Evolutionary conservation across 2,113 vertebrate genomes (phyloP).

Genomic region (Engystomops pustulosus): DNA sequence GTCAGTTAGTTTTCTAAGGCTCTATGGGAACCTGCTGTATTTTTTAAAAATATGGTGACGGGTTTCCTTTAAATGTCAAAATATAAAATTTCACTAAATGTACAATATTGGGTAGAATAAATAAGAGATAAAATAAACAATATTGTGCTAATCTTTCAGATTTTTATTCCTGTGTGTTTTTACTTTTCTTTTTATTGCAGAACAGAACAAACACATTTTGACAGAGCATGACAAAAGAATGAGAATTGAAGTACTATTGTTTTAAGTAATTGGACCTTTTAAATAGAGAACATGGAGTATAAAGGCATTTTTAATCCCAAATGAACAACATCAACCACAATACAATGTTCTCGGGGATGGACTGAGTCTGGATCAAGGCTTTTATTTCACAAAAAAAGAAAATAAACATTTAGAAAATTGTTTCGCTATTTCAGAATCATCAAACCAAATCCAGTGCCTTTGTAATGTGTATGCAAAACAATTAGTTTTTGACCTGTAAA

Average conservation of each 20-base stretch:
- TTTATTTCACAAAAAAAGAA: conserved; percentile 29
- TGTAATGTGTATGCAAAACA: conserved; percentile 25
- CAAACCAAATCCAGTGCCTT: conserved; percentile 34
- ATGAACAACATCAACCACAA: conserved; percentile 38
- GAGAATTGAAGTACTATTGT: conserved; percentile 21
- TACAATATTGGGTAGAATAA: neutral
- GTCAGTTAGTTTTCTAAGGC: no score
- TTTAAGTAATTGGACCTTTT: conserved; percentile 45
- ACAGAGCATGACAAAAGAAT: conserved; percentile 4
- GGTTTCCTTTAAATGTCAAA: neutral
- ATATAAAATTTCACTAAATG: neutral
- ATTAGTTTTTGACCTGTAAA: conserved; percentile 22
- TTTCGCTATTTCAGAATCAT: conserved; percentile 34
- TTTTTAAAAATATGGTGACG: no score
- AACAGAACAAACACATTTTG: conserved; percentile 39
- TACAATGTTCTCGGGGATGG: conserved; percentile 4
- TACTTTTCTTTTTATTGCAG: conserved; percentile 21
- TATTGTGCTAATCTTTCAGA: conserved; percentile 13
- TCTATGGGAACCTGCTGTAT: no score
- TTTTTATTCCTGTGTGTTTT: conserved; percentile 20
- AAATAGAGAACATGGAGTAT: conserved; percentile 34
- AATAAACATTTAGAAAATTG: conserved; percentile 41
- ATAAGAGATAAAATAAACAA: neutral
- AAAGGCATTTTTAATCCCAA: conserved; percentile 40
- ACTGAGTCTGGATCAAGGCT: conserved; percentile 26